Conservation (phyloP, 2,888 invertebrate species). For the Tiliacea aurago region DNA sequence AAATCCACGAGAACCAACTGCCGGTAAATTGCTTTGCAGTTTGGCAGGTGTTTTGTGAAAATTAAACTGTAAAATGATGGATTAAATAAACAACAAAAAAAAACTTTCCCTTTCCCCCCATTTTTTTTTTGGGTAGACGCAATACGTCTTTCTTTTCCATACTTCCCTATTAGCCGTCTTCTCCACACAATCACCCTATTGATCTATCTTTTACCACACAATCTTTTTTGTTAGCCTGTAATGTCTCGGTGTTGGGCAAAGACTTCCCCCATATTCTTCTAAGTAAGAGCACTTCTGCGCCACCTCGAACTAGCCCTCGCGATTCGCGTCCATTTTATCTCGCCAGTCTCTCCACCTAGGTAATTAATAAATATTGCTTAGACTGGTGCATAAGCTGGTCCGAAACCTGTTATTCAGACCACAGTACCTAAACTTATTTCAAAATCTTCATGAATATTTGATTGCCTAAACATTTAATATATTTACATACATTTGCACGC, state of each 20-base stretch:
- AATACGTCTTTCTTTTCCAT: neutral
- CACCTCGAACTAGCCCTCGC: too few species aligned
- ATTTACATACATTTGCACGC: constrained; percentile 49
- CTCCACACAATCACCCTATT: neutral
- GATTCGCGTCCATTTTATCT: too few species aligned
- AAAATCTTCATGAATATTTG: constrained; percentile 37
- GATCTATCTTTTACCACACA: neutral
- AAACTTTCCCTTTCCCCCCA: too few species aligned
- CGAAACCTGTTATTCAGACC: constrained; percentile 8
- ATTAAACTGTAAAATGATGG: too few species aligned
- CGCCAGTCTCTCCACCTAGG: too few species aligned
- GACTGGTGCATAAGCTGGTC: neutral
- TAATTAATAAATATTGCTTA: neutral
- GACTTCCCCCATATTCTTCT: too few species aligned
- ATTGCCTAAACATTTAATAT: constrained; percentile 33
- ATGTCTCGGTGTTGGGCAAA: neutral
- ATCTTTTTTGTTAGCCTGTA: neutral
- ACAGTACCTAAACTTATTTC: constrained; percentile 8
- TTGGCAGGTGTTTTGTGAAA: too few species aligned
- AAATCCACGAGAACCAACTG: too few species aligned
- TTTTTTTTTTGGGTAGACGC: neutral
- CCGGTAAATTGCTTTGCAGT: too few species aligned
- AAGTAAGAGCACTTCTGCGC: too few species aligned
- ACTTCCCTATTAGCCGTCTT: neutral
- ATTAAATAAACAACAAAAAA: too few species aligned